These are phyloP conservation scores for Melinaea marsaeus DNA, from an alignment of 2,888 invertebrate species.

Conservation along the genomic window DNA sequence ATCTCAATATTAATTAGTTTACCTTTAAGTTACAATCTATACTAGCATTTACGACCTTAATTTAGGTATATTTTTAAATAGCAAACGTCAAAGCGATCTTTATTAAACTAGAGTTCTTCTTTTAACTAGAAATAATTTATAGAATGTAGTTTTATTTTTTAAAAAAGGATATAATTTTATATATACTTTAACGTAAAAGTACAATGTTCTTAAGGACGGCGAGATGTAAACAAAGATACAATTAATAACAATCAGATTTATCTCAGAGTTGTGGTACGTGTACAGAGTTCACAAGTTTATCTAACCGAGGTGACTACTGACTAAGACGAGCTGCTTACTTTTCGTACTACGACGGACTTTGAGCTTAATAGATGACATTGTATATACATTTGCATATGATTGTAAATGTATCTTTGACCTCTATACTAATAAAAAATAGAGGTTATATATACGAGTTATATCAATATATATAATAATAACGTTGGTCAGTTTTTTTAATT, in stretches of 20 bases:
- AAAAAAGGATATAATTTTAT: no score
- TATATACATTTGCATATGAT: slow-evolving; percentile 7
- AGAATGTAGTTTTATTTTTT: no score
- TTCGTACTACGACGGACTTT: slow-evolving; percentile 23
- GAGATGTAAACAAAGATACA: slow-evolving; percentile 37
- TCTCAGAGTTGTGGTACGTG: slow-evolving; percentile 43
- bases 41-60: no score
- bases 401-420: no score
- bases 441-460: no score
- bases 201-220: slow-evolving; percentile 15
- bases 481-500: neutral
- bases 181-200: neutral
- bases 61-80: no score
- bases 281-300: slow-evolving; percentile 46
- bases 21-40: no score
- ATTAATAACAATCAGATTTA: slow-evolving; percentile 37
- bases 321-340: slow-evolving; percentile 29
- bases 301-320: slow-evolving; percentile 44
- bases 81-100: no score
- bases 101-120: no score
- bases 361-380: slow-evolving; percentile 19
- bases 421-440: no score
- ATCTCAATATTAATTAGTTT: no score
- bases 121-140: no score
- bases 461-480: neutral